Conservation (phyloP, 2,113 vertebrate genomes). For the Urocitellus parryii region DNA sequence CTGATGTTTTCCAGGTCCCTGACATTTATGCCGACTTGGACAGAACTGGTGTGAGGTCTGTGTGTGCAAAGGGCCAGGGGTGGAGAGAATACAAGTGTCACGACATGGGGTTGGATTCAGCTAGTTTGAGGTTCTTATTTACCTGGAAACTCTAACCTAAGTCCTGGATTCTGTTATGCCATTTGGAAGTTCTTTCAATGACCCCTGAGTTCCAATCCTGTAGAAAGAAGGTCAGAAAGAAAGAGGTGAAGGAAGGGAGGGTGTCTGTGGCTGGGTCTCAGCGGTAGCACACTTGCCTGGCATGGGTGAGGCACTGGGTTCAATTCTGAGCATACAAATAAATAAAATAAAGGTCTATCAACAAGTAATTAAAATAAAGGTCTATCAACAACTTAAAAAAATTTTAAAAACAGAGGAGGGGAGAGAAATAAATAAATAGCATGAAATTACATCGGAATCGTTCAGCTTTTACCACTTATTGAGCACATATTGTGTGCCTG, state of each 20-base stretch:
- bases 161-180: not conserved
- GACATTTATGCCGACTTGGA: not conserved
- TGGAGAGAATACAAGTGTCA: not conserved
- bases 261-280: no score
- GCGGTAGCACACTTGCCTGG: no score
- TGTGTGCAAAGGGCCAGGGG: not conserved
- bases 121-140: not conserved
- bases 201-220: no score
- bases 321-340: no score
- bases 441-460: not conserved
- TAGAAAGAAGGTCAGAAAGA: no score
- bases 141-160: not conserved
- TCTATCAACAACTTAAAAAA: no score
- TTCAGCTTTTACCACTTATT: not conserved
- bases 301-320: no score
- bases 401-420: fast-evolving
- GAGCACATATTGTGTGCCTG: no score
- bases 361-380: no score
- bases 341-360: no score
- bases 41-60: not conserved
- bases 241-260: no score
- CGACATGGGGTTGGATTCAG: not conserved
- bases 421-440: not conserved
- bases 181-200: not conserved
- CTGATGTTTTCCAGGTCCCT: not conserved